phyloP scores from a whole-genome alignment of 1,140 invertebrate genomes.

The Drosophila tani region DNA sequence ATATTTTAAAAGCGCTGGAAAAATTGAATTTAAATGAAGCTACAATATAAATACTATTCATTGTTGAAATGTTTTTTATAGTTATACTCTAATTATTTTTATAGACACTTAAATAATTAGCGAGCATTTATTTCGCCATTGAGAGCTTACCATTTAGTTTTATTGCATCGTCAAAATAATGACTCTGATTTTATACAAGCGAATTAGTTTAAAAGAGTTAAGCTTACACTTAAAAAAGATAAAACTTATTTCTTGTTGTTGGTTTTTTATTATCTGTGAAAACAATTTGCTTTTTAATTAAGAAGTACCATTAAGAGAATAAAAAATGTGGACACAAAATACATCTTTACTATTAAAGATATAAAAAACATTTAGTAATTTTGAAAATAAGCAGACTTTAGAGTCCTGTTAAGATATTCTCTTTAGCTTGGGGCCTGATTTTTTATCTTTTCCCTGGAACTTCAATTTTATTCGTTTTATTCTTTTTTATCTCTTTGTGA shows the following conservation, averaged over 20 bases:
- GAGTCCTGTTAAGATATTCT: neutral
- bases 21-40: neutral
- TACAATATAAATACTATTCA: neutral
- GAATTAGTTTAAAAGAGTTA: constrained; percentile 1
- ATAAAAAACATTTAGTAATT: neutral
- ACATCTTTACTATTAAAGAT: neutral
- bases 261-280: neutral
- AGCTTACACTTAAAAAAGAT: no score
- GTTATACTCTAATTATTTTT: constrained; percentile 11
- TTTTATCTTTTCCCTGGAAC: constrained; percentile 14
- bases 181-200: neutral
- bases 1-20: neutral
- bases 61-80: constrained; percentile 8
- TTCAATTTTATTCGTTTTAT: constrained; percentile 24
- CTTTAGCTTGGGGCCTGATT: neutral
- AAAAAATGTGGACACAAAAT: no score
- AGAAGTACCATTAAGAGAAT: no score
- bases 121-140: constrained; percentile 4
- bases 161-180: constrained; percentile 20
- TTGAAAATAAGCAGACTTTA: neutral
- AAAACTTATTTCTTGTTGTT: neutral
- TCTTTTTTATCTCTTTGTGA: constrained; percentile 16
- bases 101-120: constrained; percentile 16
- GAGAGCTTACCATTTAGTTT: constrained; percentile 17
- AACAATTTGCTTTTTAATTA: no score